A percentile compares a stretch with the other conserved stretches of the same genome.
phyloP scores from a whole-genome alignment of 2,113 vertebrate genomes.

The Galemys pyrenaicus region DNA sequence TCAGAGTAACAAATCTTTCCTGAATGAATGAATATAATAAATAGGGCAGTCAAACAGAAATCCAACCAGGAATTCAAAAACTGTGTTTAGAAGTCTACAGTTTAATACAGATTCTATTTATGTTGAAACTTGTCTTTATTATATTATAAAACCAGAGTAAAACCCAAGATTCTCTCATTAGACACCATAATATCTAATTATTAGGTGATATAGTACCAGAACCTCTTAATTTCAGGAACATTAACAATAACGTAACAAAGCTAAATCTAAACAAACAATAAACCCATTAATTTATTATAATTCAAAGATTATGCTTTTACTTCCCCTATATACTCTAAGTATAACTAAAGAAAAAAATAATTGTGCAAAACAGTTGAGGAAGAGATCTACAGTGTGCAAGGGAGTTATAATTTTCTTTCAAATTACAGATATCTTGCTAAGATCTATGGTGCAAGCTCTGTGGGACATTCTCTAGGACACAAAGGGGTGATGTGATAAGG shows the following conservation, averaged over 20 bases:
- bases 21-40: not conserved
- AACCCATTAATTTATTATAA: not conserved
- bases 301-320: not conserved
- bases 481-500: not conserved
- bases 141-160: not conserved
- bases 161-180: not conserved
- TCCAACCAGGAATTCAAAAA: not conserved
- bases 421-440: conserved; percentile 5
- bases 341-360: not conserved
- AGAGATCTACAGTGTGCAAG: not conserved
- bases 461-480: not conserved
- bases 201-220: not conserved
- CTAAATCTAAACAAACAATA: not conserved
- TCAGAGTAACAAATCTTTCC: not conserved
- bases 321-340: conserved; percentile 1
- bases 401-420: not conserved
- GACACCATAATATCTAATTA: too few species aligned
- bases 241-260: not conserved
- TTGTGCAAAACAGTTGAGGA: not conserved
- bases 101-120: not conserved
- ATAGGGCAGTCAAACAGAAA: not conserved
- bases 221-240: not conserved
- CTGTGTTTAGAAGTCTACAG: not conserved
- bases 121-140: not conserved
- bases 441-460: not conserved